A percentile compares a stretch with the other conserved stretches of the same genome.
Evolutionary conservation across 2,888 invertebrate genomes (phyloP).

Genomic region (Maniola hyperantus): DNA sequence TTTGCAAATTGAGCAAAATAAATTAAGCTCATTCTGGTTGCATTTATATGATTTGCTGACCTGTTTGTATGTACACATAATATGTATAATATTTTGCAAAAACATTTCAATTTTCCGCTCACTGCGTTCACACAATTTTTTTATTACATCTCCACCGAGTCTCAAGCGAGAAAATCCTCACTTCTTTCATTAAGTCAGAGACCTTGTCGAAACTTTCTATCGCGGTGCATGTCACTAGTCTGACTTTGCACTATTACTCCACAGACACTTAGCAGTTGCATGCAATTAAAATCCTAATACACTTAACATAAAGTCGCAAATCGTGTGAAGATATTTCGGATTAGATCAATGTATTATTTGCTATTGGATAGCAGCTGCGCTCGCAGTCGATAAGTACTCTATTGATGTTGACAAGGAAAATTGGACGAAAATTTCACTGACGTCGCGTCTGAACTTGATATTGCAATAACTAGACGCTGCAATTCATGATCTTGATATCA

Average conservation of each 20-base stretch:
- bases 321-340: background rate
- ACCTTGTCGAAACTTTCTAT: background rate
- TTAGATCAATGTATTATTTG: slow-evolving; percentile 10
- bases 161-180: too few relatives aligned
- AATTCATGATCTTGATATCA: background rate
- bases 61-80: too few relatives aligned
- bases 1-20: too few relatives aligned
- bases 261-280: background rate
- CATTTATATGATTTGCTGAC: too few relatives aligned
- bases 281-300: background rate
- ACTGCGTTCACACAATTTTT: too few relatives aligned
- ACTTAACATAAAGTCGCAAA: background rate
- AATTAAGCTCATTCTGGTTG: too few relatives aligned
- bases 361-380: slow-evolving; percentile 21
- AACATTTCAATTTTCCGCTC: too few relatives aligned
- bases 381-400: background rate
- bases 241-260: background rate
- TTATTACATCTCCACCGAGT: too few relatives aligned
- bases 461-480: background rate
- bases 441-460: slow-evolving; percentile 2
- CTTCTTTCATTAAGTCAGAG: too few relatives aligned
- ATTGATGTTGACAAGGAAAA: slow-evolving; percentile 27
- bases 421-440: slow-evolving; percentile 15
- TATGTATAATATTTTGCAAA: too few relatives aligned
- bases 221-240: background rate